These are phyloP conservation scores for Phylloscopus trochiloides DNA, from an alignment of 2,113 vertebrate species.

Conservation along the genomic window DNA sequence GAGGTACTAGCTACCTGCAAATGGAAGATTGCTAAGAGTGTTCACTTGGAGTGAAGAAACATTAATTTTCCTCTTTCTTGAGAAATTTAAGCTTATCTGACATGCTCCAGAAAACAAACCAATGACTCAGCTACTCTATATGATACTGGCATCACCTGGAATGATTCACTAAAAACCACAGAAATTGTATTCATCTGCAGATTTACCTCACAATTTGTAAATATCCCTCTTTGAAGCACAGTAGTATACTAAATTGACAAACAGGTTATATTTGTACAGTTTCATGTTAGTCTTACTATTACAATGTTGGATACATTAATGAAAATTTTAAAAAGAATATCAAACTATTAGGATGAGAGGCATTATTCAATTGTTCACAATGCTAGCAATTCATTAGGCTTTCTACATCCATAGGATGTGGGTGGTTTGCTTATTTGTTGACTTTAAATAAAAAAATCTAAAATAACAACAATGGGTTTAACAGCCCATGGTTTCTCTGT, in stretches of 20 bases:
- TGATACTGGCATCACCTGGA: not conserved
- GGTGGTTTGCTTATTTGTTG: not conserved
- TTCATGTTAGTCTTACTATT: not conserved
- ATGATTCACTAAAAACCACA: not conserved
- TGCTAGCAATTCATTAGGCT: not conserved
- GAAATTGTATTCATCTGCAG: not conserved
- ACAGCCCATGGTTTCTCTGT: not conserved
- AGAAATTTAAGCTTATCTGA: not conserved
- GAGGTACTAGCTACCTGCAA: not conserved
- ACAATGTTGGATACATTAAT: not conserved
- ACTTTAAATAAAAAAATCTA: not conserved
- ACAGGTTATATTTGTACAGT: not conserved
- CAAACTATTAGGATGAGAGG: not conserved
- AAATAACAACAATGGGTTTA: not conserved
- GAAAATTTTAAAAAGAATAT: not conserved
- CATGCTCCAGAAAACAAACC: not conserved
- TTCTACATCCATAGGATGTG: not conserved
- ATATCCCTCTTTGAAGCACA: not conserved
- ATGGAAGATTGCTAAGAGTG: not conserved
- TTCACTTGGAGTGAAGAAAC: not conserved
- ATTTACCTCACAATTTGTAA: not conserved
- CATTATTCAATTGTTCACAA: not conserved
- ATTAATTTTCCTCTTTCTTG: not conserved
- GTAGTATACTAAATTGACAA: not conserved
- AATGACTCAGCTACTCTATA: not conserved